A percentile compares a stretch with the other conserved stretches of the same genome.
Evolutionary conservation across 2,888 invertebrate genomes (phyloP).

Genomic region (Apotomis betuletana): DNA sequence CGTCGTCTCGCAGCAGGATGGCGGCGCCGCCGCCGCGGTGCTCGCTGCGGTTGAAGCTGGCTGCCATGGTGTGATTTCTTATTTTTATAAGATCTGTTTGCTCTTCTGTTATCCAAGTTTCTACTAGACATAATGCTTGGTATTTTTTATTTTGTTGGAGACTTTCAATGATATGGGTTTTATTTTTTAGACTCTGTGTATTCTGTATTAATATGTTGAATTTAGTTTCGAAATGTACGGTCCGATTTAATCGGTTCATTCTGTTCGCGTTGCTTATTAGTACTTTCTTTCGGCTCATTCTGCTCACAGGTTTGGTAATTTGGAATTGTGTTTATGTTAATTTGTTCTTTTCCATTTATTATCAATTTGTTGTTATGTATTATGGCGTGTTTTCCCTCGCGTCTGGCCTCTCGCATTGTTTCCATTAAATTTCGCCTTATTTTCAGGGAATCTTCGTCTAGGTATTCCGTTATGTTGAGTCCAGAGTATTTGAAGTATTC

Average conservation of each 20-base stretch:
- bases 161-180: slow-evolving; percentile 1
- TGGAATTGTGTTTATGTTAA: neutral
- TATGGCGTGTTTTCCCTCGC: slow-evolving; percentile 5
- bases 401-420: neutral
- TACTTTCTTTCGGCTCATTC: no score
- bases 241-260: neutral
- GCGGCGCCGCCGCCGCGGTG: slow-evolving; percentile 36
- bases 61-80: slow-evolving; percentile 7
- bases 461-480: neutral
- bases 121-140: slow-evolving; percentile 32
- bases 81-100: slow-evolving; percentile 22
- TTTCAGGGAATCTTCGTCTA: neutral
- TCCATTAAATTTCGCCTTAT: neutral
- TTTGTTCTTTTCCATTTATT: neutral
- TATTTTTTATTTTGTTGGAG: slow-evolving; percentile 3
- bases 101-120: slow-evolving; percentile 37
- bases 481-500: slow-evolving; percentile 14
- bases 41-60: slow-evolving; percentile 13
- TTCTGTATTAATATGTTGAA: slow-evolving; percentile 27
- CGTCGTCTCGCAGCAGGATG: slow-evolving; percentile 21
- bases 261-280: neutral
- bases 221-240: slow-evolving; percentile 29
- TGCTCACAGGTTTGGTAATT: no score
- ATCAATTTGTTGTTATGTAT: neutral
- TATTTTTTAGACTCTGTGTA: slow-evolving; percentile 7